These are phyloP conservation scores for Vandiemenella viatica DNA, from an alignment of 2,888 invertebrate genomes.

Conservation along the genomic window DNA sequence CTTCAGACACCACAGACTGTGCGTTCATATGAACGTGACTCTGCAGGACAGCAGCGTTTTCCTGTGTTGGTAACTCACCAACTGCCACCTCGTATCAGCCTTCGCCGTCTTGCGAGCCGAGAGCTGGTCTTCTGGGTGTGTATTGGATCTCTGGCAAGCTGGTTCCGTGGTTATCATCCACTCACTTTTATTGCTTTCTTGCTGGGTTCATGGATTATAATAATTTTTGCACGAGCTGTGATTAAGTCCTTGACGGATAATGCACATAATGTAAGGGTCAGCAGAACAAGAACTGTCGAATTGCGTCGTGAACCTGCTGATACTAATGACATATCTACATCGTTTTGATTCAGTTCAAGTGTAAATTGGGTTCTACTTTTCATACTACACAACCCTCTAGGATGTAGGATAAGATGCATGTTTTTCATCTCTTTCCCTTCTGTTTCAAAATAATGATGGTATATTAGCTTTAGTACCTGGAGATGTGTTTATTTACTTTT, in stretches of 20 bases:
- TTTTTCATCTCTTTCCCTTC: no score
- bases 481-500: no score
- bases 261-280: no score
- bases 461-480: no score
- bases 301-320: no score
- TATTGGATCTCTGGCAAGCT: slow-evolving; percentile 36
- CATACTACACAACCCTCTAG: no score
- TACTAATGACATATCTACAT: no score
- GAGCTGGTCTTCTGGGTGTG: slow-evolving; percentile 38
- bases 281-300: no score
- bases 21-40: slow-evolving; percentile 43
- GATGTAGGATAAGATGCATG: no score
- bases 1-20: slow-evolving; percentile 45
- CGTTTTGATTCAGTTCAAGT: no score
- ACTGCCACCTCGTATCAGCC: slow-evolving; percentile 49
- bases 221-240: slow-evolving; percentile 23
- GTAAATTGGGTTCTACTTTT: no score
- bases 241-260: background rate
- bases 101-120: slow-evolving; percentile 51
- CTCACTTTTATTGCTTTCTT: slow-evolving; percentile 34
- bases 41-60: slow-evolving; percentile 31
- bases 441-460: no score
- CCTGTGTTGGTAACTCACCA: slow-evolving; percentile 38
- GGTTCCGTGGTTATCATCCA: slow-evolving; percentile 37
- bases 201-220: slow-evolving; percentile 32